Evolutionary conservation across 1,140 invertebrate species (phyloP), one percentile per base, ranked within the genome.

Genomic region (Scaptomyza montana): DNA sequence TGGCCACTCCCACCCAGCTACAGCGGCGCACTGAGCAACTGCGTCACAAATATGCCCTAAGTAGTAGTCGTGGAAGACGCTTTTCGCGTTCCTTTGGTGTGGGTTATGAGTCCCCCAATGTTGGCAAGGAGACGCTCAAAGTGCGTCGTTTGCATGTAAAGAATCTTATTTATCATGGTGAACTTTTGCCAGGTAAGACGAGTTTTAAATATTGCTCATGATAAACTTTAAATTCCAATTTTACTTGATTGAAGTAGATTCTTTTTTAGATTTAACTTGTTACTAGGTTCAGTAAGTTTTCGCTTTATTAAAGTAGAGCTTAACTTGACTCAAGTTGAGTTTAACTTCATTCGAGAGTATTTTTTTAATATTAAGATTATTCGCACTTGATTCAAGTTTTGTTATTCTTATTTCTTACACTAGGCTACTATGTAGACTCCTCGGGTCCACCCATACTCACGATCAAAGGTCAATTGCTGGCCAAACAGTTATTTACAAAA

Each of bases 1-100:
- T 91, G 28, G 61, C 51, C 5, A 91, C 62, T 28, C 90, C 90
- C 16, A 45, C 59, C 3, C 90, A 90, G 25, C 53, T 91, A 7
- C 62, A 57, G 36, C 39, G 46, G 39, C 87, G 84, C 5, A 16
- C 86, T 50, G 53, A 67, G 28, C 39, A 76, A 7, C 39, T 91
- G 36, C 80, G 53, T 39, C 66, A 68, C 10, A 47, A 16, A 5
- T 66, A 69, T 39, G 41, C 5, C 1, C 12, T 3, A 2, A 3
- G 45, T 12, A 2, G 7, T 5, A 8, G 13, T 9, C 21, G 21
- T 25, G 3, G 21, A 2, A 46, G 21, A 12, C 41, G 78, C 7
- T 6, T 13, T 6, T 4, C 46, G 51, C 66, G 74, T 2, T 75
- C 85, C 19, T 89, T 89, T 78, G 78, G 86, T 2, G 75, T 67